Conservation (phyloP, 2,113 vertebrate species). For the Tinamus guttatus region DNA sequence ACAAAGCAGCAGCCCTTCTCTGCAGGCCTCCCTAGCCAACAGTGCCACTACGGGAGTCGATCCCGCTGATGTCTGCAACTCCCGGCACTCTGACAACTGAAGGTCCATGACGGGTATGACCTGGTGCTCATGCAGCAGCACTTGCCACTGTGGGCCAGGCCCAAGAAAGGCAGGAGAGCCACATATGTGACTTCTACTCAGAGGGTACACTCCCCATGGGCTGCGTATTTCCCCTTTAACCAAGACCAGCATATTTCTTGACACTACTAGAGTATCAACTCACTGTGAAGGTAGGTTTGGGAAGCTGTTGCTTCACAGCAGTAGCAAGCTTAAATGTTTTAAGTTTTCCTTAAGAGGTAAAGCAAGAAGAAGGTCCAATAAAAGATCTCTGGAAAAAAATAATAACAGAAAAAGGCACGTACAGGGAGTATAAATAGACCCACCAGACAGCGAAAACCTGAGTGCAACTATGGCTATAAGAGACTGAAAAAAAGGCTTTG, state of each 20-base stretch:
- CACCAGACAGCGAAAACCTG: not conserved
- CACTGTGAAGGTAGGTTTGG: not conserved
- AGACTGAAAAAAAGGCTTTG: not conserved
- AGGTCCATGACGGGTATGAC: not conserved
- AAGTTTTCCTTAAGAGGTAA: not conserved
- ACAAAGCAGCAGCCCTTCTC: too few species aligned
- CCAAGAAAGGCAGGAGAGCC: not conserved
- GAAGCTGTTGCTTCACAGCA: not conserved
- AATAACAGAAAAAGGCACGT: not conserved
- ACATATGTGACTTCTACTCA: not conserved
- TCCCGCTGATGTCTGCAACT: not conserved
- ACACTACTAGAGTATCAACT: not conserved
- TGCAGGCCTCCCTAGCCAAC: not conserved
- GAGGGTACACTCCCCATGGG: not conserved
- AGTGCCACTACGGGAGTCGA: not conserved
- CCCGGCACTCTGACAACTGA: not conserved
- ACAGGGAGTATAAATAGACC: not conserved
- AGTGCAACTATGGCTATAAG: not conserved
- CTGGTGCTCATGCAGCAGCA: not conserved
- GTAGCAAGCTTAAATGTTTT: not conserved
- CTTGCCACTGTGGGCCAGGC: not conserved
- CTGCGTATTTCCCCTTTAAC: not conserved
- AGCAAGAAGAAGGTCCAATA: not conserved
- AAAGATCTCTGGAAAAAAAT: not conserved
- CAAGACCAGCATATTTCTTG: not conserved